These are phyloP conservation scores for Lasiurus borealis DNA, from an alignment of 2,113 vertebrate genomes.

Conservation along the genomic window DNA sequence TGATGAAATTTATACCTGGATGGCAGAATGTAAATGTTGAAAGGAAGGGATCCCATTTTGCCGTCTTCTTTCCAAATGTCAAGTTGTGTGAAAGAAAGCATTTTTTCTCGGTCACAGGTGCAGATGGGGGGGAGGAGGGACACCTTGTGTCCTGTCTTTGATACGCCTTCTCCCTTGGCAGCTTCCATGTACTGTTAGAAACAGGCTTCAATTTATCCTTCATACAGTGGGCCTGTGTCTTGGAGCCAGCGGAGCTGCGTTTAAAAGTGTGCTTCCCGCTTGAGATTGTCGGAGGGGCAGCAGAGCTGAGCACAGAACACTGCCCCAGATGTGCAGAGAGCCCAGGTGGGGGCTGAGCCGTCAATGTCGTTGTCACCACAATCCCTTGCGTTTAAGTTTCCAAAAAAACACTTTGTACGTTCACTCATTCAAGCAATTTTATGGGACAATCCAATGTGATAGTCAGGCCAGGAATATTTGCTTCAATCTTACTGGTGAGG, in stretches of 20 bases:
- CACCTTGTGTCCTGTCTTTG: constrained; percentile 87
- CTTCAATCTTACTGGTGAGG: background rate
- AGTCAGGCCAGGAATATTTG: background rate
- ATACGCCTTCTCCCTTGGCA: constrained; percentile 87
- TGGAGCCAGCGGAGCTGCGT: constrained; percentile 76
- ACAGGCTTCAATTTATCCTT: constrained; percentile 86
- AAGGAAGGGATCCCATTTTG: constrained; percentile 83
- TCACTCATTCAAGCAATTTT: background rate
- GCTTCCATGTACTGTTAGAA: constrained; percentile 86
- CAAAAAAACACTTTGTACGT: background rate
- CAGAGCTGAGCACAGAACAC: constrained; percentile 71
- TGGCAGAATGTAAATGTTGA: constrained; percentile 85
- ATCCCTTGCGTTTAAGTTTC: background rate
- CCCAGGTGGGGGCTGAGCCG: background rate
- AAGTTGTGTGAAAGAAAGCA: constrained; percentile 89
- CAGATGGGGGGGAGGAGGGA: constrained; percentile 82
- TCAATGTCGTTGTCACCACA: background rate
- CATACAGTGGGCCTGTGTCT: constrained; percentile 79
- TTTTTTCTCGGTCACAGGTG: constrained; percentile 86
- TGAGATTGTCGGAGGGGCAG: constrained; percentile 82
- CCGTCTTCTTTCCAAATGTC: constrained; percentile 88
- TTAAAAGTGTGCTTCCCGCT: constrained; percentile 82
- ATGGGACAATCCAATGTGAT: background rate
- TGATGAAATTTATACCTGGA: constrained; percentile 84
- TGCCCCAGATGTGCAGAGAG: constrained; percentile 64